Percentiles rank a stretch among this genome's conserved stretches.
Conservation (phyloP, 2,888 invertebrate genomes). For the Clitarchus hookeri region DNA sequence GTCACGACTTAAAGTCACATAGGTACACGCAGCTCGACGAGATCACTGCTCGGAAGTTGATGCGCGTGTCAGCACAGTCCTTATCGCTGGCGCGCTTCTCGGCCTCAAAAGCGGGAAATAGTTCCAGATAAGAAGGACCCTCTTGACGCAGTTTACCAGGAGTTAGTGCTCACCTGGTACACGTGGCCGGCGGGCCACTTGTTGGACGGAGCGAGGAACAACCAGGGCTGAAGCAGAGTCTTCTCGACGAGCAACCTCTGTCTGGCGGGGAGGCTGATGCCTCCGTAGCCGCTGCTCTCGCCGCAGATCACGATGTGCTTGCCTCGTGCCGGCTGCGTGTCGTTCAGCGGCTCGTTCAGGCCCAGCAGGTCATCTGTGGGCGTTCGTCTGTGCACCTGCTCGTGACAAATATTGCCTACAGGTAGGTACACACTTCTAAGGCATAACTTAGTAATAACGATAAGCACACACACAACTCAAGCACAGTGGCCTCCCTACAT, state of each 20-base stretch:
- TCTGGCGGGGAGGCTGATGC: constrained; percentile 51
- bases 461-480: no score
- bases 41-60: no score
- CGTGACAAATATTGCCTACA: constrained; percentile 12
- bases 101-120: no score
- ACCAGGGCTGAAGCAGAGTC: constrained; percentile 64
- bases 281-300: constrained; percentile 47
- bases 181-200: constrained; percentile 41
- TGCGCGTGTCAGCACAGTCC: no score
- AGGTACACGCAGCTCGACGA: no score
- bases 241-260: constrained; percentile 58
- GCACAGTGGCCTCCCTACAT: no score
- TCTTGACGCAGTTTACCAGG: no score
- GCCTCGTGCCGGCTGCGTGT: constrained; percentile 73
- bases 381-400: constrained; percentile 78
- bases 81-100: no score
- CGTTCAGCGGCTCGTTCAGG: constrained; percentile 71
- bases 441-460: no score
- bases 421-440: no score
- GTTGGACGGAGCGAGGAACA: constrained; percentile 53
- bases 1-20: no score
- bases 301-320: constrained; percentile 65
- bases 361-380: constrained; percentile 83
- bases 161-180: not conserved
- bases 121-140: no score